Conservation (phyloP, 2,888 invertebrate genomes). For the Cerastis rubricosa region DNA sequence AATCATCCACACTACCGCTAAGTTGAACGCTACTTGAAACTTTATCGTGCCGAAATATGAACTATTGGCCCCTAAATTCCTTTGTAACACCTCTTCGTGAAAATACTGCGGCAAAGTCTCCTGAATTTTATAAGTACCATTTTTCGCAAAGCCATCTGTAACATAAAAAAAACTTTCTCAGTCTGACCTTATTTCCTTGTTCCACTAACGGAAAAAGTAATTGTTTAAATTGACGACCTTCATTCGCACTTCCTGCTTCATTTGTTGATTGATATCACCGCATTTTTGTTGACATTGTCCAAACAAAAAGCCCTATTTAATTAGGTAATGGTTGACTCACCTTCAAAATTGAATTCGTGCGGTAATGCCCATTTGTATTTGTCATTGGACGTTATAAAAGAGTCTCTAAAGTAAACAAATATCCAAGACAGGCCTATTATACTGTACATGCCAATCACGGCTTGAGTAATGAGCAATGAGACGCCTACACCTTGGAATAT, state of each 20-base stretch:
- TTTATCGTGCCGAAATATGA: slow-evolving; percentile 92
- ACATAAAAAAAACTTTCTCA: slow-evolving; percentile 59
- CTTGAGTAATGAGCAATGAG: slow-evolving; percentile 94
- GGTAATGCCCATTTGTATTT: slow-evolving; percentile 96
- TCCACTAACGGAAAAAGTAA: slow-evolving; percentile 68
- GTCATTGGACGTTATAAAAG: slow-evolving; percentile 95
- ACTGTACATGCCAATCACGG: slow-evolving; percentile 96
- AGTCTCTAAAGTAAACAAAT: slow-evolving; percentile 96
- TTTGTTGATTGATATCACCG: slow-evolving; percentile 69
- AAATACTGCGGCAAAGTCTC: slow-evolving; percentile 96
- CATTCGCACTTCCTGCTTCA: slow-evolving; percentile 72
- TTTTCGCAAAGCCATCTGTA: slow-evolving; percentile 78
- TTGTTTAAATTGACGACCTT: slow-evolving; percentile 75
- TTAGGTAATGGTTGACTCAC: slow-evolving; percentile 78
- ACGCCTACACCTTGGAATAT: slow-evolving; percentile 97
- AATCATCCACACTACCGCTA: slow-evolving; percentile 97
- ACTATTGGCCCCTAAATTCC: slow-evolving; percentile 79
- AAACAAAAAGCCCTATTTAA: slow-evolving; percentile 65
- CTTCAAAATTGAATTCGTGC: slow-evolving; percentile 92
- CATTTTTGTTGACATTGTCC: slow-evolving; percentile 70
- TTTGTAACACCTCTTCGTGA: slow-evolving; percentile 95
- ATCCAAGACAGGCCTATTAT: slow-evolving; percentile 97
- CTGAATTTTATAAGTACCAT: slow-evolving; percentile 85
- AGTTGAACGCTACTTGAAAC: slow-evolving; percentile 97
- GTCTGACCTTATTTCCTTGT: slow-evolving; percentile 52